Conservation (phyloP, 2,113 vertebrate species). For the Delphinapterus leucas region DNA sequence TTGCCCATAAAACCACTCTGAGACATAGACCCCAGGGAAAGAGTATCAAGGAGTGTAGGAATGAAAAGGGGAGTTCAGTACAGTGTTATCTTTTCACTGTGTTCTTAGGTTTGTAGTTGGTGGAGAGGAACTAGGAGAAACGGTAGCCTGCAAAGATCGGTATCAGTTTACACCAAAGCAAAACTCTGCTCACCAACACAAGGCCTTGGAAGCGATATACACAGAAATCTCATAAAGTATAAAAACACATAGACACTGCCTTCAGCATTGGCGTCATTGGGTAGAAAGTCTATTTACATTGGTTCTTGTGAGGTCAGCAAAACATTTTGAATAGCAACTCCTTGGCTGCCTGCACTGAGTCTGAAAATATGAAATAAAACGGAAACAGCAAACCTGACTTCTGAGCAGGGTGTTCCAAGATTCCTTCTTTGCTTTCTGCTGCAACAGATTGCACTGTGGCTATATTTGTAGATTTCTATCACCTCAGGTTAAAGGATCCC, state of each 20-base stretch:
- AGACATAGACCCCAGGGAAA: neutral
- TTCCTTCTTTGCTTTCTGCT: constrained; percentile 53
- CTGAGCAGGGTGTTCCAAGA: constrained; percentile 24
- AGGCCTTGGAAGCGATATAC: constrained; percentile 11
- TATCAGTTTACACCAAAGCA: constrained; percentile 56
- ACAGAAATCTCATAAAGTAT: constrained; percentile 44
- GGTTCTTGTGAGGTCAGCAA: constrained; percentile 66
- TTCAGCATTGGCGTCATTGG: constrained; percentile 58
- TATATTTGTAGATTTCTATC: constrained; percentile 28
- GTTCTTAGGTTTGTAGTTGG: neutral
- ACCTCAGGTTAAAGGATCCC: constrained; percentile 4
- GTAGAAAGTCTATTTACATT: constrained; percentile 68
- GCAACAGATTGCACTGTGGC: constrained; percentile 26
- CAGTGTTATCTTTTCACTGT: neutral
- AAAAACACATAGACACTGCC: constrained; percentile 10
- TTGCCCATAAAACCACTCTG: neutral
- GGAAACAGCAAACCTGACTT: constrained; percentile 52
- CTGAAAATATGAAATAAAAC: constrained; percentile 65
- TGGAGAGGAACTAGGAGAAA: constrained; percentile 9
- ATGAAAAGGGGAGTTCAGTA: neutral
- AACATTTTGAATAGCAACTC: constrained; percentile 61
- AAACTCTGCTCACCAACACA: neutral
- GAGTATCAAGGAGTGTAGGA: neutral
- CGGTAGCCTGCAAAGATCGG: constrained; percentile 28
- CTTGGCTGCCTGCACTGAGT: constrained; percentile 47